Conservation (phyloP, 2,888 invertebrate species). For the Cynaeus angustus region DNA sequence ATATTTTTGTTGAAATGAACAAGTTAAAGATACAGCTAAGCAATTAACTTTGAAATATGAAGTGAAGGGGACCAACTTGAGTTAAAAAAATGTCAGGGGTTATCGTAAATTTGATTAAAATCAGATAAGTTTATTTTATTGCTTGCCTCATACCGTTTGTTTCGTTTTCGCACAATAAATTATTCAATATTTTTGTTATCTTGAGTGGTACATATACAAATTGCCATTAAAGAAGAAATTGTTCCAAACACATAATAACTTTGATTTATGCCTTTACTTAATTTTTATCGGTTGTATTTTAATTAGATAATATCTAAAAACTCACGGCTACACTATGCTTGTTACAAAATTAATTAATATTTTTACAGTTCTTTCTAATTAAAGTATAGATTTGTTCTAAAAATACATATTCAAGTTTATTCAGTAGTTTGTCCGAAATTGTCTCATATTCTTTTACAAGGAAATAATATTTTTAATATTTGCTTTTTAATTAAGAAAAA, state of each 20-base stretch:
- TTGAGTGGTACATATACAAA: constrained; percentile 14
- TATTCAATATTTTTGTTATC: constrained; percentile 27
- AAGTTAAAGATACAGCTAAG: too few relatives aligned
- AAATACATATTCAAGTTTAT: constrained; percentile 1
- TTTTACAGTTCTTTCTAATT: neutral
- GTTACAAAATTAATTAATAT: neutral
- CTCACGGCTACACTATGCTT: neutral
- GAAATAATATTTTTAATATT: constrained; percentile 8
- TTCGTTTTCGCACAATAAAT: constrained; percentile 21
- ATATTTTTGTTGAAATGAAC: neutral
- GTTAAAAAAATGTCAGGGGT: neutral
- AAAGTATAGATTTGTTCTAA: neutral
- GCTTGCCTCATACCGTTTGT: constrained; percentile 2
- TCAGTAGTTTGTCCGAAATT: neutral
- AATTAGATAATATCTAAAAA: constrained; percentile 8
- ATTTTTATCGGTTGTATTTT: constrained; percentile 9
- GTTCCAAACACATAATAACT: constrained; percentile 12
- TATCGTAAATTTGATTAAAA: constrained; percentile 30
- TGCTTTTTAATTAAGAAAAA: constrained; percentile 4
- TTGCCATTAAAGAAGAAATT: constrained; percentile 14
- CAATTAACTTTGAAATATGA: constrained; percentile 2
- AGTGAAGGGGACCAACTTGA: neutral
- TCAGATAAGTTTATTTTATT: constrained; percentile 32
- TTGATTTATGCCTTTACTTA: constrained; percentile 11
- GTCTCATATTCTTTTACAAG: neutral